Conservation (phyloP, 2,113 vertebrate genomes). For the Phyllopteryx taeniolatus region DNA sequence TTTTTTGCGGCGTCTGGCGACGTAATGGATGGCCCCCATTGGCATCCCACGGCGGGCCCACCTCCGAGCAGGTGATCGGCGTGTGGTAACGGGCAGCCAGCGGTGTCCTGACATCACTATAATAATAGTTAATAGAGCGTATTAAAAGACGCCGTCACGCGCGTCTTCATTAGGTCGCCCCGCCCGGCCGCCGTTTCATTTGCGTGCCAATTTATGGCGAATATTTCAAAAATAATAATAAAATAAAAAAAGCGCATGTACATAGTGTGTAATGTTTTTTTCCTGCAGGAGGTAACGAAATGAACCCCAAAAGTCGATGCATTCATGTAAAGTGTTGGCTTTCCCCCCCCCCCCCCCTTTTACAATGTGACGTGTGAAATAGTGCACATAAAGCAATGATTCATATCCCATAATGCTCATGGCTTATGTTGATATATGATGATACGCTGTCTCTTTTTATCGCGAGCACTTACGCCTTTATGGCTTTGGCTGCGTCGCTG, state of each 20-base stretch:
- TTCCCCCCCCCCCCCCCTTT: constrained; percentile 74
- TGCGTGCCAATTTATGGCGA: constrained; percentile 99
- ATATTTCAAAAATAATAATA: constrained; percentile 79
- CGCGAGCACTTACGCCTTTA: constrained; percentile 62
- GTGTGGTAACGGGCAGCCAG: constrained; percentile 83
- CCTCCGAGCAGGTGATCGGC: constrained; percentile 91
- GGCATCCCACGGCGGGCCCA: constrained; percentile 67
- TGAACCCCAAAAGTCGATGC: constrained; percentile 95
- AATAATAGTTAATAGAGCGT: constrained; percentile 98
- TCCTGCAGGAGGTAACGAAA: constrained; percentile 99
- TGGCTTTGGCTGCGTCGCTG: constrained; percentile 60
- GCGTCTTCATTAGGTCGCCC: constrained; percentile 97
- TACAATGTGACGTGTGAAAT: constrained; percentile 94
- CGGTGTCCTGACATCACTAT: constrained; percentile 82
- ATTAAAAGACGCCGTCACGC: constrained; percentile 68
- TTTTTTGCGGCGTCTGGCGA: not conserved
- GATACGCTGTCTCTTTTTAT: constrained; percentile 79
- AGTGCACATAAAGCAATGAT: constrained; percentile 98
- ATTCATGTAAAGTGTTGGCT: constrained; percentile 88
- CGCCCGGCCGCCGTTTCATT: constrained; percentile 97
- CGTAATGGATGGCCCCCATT: constrained; percentile 66
- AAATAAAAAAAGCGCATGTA: constrained; percentile 87
- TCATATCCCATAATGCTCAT: constrained; percentile 95
- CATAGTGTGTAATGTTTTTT: constrained; percentile 98
- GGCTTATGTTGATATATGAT: constrained; percentile 87